A percentile compares a stretch with the other conserved stretches of the same genome.
Conservation (phyloP, 2,797 vertebrate genomes). For the Enoplosus armatus region DNA sequence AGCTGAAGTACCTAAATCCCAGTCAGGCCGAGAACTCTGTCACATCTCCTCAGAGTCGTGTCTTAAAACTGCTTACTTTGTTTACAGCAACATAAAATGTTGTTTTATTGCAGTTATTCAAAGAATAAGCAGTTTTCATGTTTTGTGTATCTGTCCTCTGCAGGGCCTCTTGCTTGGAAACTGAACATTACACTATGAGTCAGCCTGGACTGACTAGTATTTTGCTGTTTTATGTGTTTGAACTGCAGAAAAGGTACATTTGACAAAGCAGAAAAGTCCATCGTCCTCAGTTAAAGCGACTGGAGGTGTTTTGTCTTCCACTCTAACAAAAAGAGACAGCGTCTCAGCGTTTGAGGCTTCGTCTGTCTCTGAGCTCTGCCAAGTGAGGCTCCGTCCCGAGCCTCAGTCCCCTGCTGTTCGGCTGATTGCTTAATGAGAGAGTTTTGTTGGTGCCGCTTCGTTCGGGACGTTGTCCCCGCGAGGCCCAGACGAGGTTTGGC, state of each 20-base stretch:
- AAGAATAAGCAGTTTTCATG: neutral
- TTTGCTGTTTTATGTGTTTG: conserved; percentile 12
- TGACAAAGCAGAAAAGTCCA: neutral
- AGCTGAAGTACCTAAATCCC: too few species aligned
- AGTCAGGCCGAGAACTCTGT: too few species aligned
- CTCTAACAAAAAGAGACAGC: conserved; percentile 17
- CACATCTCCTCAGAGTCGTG: too few species aligned
- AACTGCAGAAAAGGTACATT: neutral
- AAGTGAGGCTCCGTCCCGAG: neutral
- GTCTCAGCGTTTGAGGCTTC: conserved; percentile 3
- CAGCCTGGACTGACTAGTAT: neutral
- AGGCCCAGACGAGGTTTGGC: conserved; percentile 6
- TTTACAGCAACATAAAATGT: neutral
- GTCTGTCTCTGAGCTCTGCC: conserved; percentile 24
- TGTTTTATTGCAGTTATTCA: neutral
- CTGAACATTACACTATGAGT: neutral
- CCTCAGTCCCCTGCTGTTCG: conserved; percentile 3
- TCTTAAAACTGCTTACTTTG: too few species aligned
- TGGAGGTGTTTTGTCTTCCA: conserved; percentile 14
- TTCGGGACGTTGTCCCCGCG: neutral
- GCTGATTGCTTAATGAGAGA: conserved; percentile 37
- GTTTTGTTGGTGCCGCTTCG: conserved; percentile 13
- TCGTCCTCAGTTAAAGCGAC: conserved; percentile 10
- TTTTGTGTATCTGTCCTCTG: conserved; percentile 6
- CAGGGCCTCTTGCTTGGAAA: neutral